Conservation (phyloP, 2,888 invertebrate genomes). For the Tanypteryx hageni region DNA sequence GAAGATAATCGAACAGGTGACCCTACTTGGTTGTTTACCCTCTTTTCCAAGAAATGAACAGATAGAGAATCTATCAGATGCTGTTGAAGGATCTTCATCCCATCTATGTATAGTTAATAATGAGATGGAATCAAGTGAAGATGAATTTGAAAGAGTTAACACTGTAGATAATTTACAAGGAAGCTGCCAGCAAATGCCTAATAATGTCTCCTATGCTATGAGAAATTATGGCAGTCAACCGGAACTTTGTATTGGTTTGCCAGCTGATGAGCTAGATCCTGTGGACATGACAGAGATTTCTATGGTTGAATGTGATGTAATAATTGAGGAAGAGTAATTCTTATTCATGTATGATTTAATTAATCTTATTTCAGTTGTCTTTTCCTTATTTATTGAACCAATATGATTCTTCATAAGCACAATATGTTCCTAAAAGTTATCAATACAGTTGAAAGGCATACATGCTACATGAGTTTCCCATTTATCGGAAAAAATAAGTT, state of each 20-base stretch:
- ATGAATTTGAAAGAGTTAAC: not conserved
- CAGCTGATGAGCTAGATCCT: not conserved
- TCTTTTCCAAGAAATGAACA: not conserved
- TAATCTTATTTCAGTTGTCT: not conserved
- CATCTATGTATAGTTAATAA: too few species aligned
- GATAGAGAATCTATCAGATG: not conserved
- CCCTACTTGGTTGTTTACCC: not conserved
- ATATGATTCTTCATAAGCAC: too few species aligned
- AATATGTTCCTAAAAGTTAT: too few species aligned
- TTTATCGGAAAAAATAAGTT: too few species aligned
- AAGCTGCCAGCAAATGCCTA: not conserved
- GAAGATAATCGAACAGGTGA: not conserved
- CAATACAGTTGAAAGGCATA: too few species aligned
- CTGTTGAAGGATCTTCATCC: not conserved
- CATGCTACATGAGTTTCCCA: too few species aligned
- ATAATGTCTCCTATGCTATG: not conserved
- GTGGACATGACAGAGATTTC: not conserved
- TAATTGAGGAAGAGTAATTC: not conserved
- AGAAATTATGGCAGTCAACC: not conserved
- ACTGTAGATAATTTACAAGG: not conserved
- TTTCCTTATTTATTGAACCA: not conserved
- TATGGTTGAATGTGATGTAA: slow-evolving; percentile 33
- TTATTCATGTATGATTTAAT: not conserved
- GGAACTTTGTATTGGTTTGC: not conserved
- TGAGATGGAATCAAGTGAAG: not conserved